Conservation (phyloP, 2,888 invertebrate genomes). For the Odontocolon sp. region DNA sequence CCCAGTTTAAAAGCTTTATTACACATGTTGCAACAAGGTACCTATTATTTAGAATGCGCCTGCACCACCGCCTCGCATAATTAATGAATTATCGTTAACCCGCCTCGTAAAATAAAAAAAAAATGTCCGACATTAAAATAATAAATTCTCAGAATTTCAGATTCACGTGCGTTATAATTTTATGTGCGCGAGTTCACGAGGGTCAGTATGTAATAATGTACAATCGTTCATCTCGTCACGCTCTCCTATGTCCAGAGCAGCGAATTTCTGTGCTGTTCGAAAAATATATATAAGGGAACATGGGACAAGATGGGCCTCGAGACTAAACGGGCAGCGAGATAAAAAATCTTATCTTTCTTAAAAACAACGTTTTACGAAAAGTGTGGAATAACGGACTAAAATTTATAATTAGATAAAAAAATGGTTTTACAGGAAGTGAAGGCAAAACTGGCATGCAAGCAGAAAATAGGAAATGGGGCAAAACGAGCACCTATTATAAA, state of each 20-base stretch:
- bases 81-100: slow-evolving; percentile 49
- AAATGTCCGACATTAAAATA: slow-evolving; percentile 39
- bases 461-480: too few relatives aligned
- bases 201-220: not conserved
- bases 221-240: not conserved
- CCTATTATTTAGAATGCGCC: not conserved
- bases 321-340: too few relatives aligned
- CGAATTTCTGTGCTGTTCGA: not conserved
- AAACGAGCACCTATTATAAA: too few relatives aligned
- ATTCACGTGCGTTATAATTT: slow-evolving; percentile 7
- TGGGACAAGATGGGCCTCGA: too few relatives aligned
- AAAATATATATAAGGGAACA: too few relatives aligned
- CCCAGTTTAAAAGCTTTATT: not conserved
- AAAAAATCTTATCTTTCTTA: too few relatives aligned
- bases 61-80: slow-evolving; percentile 1
- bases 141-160: slow-evolving; percentile 55
- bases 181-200: not conserved
- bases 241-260: not conserved
- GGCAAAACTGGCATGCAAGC: too few relatives aligned
- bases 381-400: too few relatives aligned
- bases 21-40: not conserved
- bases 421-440: too few relatives aligned
- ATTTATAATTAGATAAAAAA: too few relatives aligned
- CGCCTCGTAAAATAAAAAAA: slow-evolving; percentile 34
- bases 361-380: too few relatives aligned